phyloP scores from a whole-genome alignment of 2,888 invertebrate genomes.

The Frankliniella intonsa region DNA sequence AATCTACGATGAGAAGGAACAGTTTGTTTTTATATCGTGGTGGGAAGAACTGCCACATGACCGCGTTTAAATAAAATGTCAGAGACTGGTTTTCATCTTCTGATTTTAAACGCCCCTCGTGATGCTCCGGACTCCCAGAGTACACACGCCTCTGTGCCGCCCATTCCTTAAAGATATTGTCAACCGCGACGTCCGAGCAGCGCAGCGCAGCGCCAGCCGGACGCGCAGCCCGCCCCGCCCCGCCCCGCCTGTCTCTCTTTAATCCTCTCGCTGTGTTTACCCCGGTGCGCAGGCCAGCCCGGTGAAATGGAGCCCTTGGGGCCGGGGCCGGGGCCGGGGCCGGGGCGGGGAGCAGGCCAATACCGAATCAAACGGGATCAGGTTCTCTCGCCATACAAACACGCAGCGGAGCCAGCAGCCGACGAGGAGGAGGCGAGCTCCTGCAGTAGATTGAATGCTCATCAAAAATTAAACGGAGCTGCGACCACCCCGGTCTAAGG shows the following conservation, averaged over 20 bases:
- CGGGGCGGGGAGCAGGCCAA: background rate
- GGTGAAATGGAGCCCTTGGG: background rate
- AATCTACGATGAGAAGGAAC: too few relatives aligned
- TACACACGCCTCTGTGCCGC: too few relatives aligned
- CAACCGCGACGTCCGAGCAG: background rate
- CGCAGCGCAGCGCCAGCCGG: background rate
- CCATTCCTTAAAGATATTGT: too few relatives aligned
- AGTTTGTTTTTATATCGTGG: too few relatives aligned
- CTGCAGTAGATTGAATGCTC: background rate
- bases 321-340: background rate
- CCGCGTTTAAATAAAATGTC: too few relatives aligned
- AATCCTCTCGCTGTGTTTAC: slow-evolving; percentile 13
- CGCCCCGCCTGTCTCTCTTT: background rate
- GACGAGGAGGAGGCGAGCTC: background rate
- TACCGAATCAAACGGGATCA: slow-evolving; percentile 6
- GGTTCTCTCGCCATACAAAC: slow-evolving; percentile 7
- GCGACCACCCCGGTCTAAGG: background rate
- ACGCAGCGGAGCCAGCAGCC: background rate
- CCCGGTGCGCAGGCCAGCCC: background rate
- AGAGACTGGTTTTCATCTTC: too few relatives aligned
- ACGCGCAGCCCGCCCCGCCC: background rate
- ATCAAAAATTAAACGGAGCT: slow-evolving; percentile 9
- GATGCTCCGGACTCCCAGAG: too few relatives aligned
- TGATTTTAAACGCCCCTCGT: too few relatives aligned
- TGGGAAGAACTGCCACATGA: too few relatives aligned